Percentiles rank a stretch among this genome's conserved stretches.
These are phyloP conservation scores for Sitodiplosis mosellana DNA, from an alignment of 1,140 invertebrate species.

Conservation along the genomic window DNA sequence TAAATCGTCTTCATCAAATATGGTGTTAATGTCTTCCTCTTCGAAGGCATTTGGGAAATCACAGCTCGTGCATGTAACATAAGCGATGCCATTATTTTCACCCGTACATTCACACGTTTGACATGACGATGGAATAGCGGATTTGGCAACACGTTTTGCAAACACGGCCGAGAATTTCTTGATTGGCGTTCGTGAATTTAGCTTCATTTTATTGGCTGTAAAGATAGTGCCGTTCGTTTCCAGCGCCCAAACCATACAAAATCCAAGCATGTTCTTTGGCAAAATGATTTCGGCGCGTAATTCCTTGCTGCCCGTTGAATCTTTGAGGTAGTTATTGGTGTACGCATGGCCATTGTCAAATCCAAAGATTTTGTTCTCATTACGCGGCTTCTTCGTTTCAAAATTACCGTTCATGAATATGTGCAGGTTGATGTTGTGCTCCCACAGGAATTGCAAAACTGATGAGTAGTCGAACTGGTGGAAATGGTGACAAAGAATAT, in stretches of 20 bases:
- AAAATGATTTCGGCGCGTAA: constrained; percentile 50
- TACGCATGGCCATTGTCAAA: constrained; percentile 52
- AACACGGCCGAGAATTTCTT: constrained; percentile 52
- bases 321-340: constrained; percentile 54
- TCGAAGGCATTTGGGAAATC: background rate
- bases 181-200: constrained; percentile 30
- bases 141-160: constrained; percentile 40
- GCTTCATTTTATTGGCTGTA: constrained; percentile 36
- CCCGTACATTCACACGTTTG: constrained; percentile 57
- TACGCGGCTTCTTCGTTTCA: constrained; percentile 42
- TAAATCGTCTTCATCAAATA: too few relatives aligned
- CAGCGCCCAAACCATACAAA: constrained; percentile 61
- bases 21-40: too few relatives aligned
- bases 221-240: constrained; percentile 67
- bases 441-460: constrained; percentile 53
- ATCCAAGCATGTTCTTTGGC: constrained; percentile 51
- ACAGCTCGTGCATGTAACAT: constrained; percentile 26
- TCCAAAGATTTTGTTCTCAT: constrained; percentile 57
- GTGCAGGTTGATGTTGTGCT: constrained; percentile 64
- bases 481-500: too few relatives aligned
- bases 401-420: constrained; percentile 68
- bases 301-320: constrained; percentile 40
- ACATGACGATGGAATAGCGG: constrained; percentile 38
- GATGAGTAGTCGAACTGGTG: constrained; percentile 64
- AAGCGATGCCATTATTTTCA: constrained; percentile 39